A percentile compares a stretch with the other conserved stretches of the same genome.
These are phyloP conservation scores for Lordiphosa stackelbergi DNA, from an alignment of 1,140 invertebrate genomes.

Conservation along the genomic window DNA sequence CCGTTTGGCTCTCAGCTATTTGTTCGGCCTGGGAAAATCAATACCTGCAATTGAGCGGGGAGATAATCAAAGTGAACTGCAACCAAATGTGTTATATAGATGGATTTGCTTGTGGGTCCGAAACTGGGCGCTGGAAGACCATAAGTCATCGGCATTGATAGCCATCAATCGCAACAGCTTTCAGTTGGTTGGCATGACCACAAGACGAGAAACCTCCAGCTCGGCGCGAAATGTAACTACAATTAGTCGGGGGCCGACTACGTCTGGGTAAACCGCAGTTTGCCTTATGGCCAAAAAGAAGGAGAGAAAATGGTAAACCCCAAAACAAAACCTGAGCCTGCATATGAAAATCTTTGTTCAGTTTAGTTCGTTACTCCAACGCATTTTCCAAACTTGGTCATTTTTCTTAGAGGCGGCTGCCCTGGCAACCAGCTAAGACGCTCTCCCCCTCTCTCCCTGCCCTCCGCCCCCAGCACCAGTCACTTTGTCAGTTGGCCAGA, in stretches of 20 bases:
- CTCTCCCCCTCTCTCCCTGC: slow-evolving; percentile 5
- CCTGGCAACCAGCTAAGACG: slow-evolving; percentile 40
- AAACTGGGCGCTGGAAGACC: slow-evolving; percentile 26
- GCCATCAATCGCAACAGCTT: slow-evolving; percentile 69
- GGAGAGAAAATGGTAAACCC: too few species aligned
- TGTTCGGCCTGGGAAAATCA: slow-evolving; percentile 63
- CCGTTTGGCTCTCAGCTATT: slow-evolving; percentile 48
- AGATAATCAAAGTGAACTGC: slow-evolving; percentile 38
- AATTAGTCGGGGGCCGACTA: slow-evolving; percentile 61
- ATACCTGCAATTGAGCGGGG: slow-evolving; percentile 40
- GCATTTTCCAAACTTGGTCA: slow-evolving; percentile 70
- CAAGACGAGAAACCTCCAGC: slow-evolving; percentile 14
- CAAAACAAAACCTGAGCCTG: slow-evolving; percentile 7
- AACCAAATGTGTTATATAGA: slow-evolving; percentile 63
- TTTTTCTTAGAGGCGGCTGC: slow-evolving; percentile 66
- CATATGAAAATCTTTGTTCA: slow-evolving; percentile 53
- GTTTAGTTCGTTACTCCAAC: slow-evolving; percentile 50
- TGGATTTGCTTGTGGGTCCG: slow-evolving; percentile 37
- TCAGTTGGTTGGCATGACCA: slow-evolving; percentile 43
- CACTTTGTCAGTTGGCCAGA: slow-evolving; percentile 56
- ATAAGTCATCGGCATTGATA: slow-evolving; percentile 75
- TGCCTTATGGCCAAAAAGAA: slow-evolving; percentile 22
- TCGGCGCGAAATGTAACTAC: slow-evolving; percentile 64
- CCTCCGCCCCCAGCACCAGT: slow-evolving; percentile 16
- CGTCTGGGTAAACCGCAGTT: slow-evolving; percentile 10